phyloP scores from a whole-genome alignment of 2,113 vertebrate genomes.

The Sardina pilchardus region DNA sequence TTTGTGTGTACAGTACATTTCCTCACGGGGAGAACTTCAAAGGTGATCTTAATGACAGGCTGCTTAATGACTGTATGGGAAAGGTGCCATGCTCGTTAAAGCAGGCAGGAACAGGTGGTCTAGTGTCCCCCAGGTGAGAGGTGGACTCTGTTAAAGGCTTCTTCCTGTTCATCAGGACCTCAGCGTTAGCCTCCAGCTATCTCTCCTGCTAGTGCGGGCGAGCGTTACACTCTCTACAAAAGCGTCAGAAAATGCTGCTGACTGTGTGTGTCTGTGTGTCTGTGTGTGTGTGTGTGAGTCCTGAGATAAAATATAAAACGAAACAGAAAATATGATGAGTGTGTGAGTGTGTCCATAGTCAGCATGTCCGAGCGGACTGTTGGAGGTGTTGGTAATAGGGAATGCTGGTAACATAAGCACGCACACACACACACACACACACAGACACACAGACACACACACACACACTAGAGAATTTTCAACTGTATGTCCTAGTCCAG shows the following conservation, averaged over 20 bases:
- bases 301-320: no score
- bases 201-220: background rate
- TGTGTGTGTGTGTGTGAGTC: no score
- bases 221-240: background rate
- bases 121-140: background rate
- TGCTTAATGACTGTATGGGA: background rate
- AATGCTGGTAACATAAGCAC: background rate
- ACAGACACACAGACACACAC: background rate
- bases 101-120: background rate
- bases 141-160: background rate
- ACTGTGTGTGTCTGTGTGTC: background rate
- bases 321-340: no score
- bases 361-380: conserved; percentile 13
- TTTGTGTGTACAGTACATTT: background rate
- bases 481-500: background rate
- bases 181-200: background rate
- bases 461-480: background rate
- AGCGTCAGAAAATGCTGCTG: background rate
- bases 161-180: background rate
- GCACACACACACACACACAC: background rate
- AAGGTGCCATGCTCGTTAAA: background rate
- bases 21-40: conserved; percentile 2
- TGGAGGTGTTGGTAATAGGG: background rate
- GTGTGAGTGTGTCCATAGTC: background rate
- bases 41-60: background rate